Evolutionary conservation across 2,797 vertebrate genomes (phyloP).

Genomic region (Rhyacichthys aspro): DNA sequence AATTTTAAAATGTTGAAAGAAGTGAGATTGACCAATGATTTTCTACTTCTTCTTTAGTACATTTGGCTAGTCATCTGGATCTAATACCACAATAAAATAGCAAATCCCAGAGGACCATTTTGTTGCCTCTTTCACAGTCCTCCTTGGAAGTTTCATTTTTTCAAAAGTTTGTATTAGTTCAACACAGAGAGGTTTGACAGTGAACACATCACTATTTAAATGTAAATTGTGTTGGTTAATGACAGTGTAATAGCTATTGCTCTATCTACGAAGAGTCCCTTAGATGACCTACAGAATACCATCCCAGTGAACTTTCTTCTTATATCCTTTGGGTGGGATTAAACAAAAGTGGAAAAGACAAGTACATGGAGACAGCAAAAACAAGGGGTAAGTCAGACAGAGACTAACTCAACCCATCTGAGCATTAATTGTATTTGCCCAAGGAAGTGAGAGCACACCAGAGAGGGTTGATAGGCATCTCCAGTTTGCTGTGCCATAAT

Average conservation of each 20-base stretch:
- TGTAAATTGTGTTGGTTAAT: slow-evolving; percentile 52
- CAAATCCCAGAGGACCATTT: slow-evolving; percentile 16
- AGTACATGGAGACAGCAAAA: slow-evolving; percentile 7
- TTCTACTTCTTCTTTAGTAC: slow-evolving; percentile 45
- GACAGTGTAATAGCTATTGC: no score
- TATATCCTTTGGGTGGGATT: not conserved
- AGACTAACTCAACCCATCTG: slow-evolving; percentile 27
- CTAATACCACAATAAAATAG: slow-evolving; percentile 32
- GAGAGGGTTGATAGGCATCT: slow-evolving; percentile 57
- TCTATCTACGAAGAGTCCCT: slow-evolving; percentile 37
- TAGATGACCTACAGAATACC: no score
- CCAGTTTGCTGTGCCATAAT: slow-evolving; percentile 42
- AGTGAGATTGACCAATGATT: slow-evolving; percentile 6
- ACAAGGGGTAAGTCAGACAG: slow-evolving; percentile 8
- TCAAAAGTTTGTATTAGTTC: slow-evolving; percentile 51
- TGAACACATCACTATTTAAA: slow-evolving; percentile 57
- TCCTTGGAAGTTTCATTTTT: slow-evolving; percentile 35
- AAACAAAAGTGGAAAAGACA: slow-evolving; percentile 27
- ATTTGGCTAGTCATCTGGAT: slow-evolving; percentile 42
- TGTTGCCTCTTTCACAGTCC: slow-evolving; percentile 13
- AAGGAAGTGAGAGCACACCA: slow-evolving; percentile 44
- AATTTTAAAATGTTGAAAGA: no score
- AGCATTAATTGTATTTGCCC: slow-evolving; percentile 61
- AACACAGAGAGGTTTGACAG: slow-evolving; percentile 35
- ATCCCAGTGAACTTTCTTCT: not conserved